phyloP scores from a whole-genome alignment of 2,797 vertebrate species.

The Schizothorax lantsangensis region DNA sequence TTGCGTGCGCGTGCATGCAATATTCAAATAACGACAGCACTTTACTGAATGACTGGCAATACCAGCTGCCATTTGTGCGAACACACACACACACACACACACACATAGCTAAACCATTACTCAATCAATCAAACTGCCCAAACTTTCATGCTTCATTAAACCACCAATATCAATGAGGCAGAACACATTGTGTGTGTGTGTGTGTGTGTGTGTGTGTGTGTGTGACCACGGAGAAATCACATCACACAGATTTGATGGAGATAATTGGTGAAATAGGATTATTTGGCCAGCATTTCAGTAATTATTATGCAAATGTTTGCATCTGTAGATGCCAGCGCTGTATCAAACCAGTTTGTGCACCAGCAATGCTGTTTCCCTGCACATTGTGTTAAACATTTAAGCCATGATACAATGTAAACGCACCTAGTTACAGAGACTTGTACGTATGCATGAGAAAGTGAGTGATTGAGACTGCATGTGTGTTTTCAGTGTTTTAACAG shows the following conservation, averaged over 20 bases:
- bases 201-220: neutral
- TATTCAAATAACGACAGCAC: slow-evolving; percentile 14
- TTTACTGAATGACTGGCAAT: slow-evolving; percentile 26
- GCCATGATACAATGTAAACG: neutral
- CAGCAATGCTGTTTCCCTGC: slow-evolving; percentile 13
- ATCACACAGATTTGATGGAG: slow-evolving; percentile 38
- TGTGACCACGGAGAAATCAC: slow-evolving; percentile 16
- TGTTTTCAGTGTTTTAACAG: slow-evolving; percentile 38
- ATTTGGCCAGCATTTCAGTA: slow-evolving; percentile 40
- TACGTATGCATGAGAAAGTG: neutral
- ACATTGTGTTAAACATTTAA: slow-evolving; percentile 12
- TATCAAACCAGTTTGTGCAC: neutral
- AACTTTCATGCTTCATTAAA: slow-evolving; percentile 22
- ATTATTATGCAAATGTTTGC: slow-evolving; percentile 38
- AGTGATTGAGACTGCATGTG: slow-evolving; percentile 15
- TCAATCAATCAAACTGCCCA: slow-evolving; percentile 28
- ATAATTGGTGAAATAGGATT: slow-evolving; percentile 52
- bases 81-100: neutral
- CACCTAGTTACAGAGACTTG: neutral
- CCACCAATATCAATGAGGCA: slow-evolving; percentile 28
- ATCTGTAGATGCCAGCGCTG: neutral
- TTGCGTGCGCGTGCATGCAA: neutral
- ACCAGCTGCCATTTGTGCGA: slow-evolving; percentile 9
- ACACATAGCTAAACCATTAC: slow-evolving; percentile 17
- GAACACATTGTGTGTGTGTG: slow-evolving; percentile 12